Percentiles rank a stretch among this genome's conserved stretches.
These are phyloP conservation scores for Zaprionus lineosus DNA, from an alignment of 2,888 invertebrate species.

Conservation along the genomic window DNA sequence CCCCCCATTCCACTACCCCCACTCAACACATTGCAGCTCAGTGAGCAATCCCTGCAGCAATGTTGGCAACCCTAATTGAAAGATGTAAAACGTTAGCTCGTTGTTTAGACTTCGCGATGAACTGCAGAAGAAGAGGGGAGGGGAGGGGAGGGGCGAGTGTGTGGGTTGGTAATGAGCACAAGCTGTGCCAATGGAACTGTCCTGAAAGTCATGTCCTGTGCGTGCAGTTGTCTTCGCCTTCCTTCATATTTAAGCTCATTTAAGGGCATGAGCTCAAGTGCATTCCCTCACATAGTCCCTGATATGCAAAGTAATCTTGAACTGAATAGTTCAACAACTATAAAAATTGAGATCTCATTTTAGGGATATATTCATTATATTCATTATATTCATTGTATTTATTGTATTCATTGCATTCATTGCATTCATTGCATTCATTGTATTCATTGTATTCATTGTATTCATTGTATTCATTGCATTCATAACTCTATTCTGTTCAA, in stretches of 20 bases:
- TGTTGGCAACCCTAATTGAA: slow-evolving; percentile 59
- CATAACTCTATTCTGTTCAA: too few relatives aligned
- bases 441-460: too few relatives aligned
- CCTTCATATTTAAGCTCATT: slow-evolving; percentile 35
- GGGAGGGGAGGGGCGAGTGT: slow-evolving; percentile 1
- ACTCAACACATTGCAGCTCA: too few relatives aligned
- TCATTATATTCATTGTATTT: too few relatives aligned
- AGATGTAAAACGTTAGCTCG: slow-evolving; percentile 64
- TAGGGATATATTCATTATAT: too few relatives aligned
- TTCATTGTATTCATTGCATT: too few relatives aligned
- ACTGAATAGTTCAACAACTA: too few relatives aligned
- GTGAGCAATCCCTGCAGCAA: background rate
- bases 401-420: too few relatives aligned
- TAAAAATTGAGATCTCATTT: too few relatives aligned
- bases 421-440: too few relatives aligned
- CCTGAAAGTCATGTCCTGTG: slow-evolving; percentile 43
- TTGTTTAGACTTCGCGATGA: slow-evolving; percentile 16
- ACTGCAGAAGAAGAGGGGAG: background rate
- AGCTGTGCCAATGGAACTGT: slow-evolving; percentile 39
- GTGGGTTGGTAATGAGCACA: slow-evolving; percentile 51
- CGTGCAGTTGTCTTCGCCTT: slow-evolving; percentile 28
- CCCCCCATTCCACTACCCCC: background rate
- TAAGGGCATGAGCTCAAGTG: background rate
- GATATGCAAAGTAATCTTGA: too few relatives aligned
- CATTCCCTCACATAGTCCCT: too few relatives aligned